phyloP scores from a whole-genome alignment of 2,797 vertebrate species.

The Syndactyla subalaris region DNA sequence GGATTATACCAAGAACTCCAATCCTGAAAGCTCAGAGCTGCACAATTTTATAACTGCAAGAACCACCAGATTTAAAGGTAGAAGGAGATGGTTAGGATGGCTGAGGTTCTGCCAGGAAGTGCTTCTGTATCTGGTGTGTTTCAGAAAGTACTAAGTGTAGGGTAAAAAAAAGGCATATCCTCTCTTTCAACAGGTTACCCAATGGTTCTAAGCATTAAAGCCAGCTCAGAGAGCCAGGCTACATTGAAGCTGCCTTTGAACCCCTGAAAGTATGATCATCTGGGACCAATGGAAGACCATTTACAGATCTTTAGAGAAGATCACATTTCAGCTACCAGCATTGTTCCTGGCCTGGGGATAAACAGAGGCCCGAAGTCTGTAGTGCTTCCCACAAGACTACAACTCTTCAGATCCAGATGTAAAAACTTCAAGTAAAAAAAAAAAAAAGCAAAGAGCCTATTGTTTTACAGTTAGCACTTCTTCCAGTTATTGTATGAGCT shows the following conservation, averaged over 20 bases:
- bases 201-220: conserved; percentile 23
- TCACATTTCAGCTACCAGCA: background rate
- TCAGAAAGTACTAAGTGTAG: background rate
- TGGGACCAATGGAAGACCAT: background rate
- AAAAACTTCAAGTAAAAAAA: background rate
- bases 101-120: background rate
- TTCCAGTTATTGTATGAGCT: background rate
- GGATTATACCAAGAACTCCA: background rate
- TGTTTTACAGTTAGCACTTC: background rate
- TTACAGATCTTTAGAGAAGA: background rate
- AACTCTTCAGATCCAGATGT: background rate
- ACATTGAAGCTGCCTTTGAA: background rate
- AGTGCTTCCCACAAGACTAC: background rate
- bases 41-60: background rate
- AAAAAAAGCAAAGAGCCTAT: background rate
- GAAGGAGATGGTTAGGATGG: background rate
- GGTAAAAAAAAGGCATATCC: background rate
- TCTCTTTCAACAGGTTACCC: background rate
- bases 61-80: background rate
- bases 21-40: background rate
- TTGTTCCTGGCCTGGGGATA: background rate
- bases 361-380: background rate
- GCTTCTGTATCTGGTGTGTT: background rate
- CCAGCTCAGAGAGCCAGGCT: conserved; percentile 23
- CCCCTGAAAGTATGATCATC: background rate